Evolutionary conservation across 1,140 invertebrate species (phyloP).

Genomic region (Formica selysi): DNA sequence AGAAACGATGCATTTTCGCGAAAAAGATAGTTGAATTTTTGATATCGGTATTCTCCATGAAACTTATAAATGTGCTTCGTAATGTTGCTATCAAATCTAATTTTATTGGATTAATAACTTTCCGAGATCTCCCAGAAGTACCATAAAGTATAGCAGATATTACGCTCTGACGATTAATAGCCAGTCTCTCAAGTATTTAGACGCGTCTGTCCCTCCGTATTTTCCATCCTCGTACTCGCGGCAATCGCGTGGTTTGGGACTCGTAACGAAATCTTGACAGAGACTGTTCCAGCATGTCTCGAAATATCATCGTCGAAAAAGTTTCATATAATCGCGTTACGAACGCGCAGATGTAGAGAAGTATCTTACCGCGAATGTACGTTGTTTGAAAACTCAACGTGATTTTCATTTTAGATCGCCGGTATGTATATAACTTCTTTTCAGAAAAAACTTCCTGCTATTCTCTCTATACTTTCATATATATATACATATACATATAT

Average conservation of each 20-base stretch:
- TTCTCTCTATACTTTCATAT: not conserved
- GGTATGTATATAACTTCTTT: not conserved
- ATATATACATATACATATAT: not conserved
- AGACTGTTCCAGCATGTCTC: not conserved
- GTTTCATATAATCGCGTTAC: constrained; percentile 44
- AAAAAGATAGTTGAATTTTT: not conserved
- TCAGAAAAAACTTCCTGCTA: not conserved
- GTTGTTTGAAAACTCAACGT: not conserved
- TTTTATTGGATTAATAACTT: constrained; percentile 36
- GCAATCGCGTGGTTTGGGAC: not conserved
- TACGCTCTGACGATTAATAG: constrained; percentile 16
- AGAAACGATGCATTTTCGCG: not conserved
- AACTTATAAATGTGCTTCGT: constrained; percentile 4
- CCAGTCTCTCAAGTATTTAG: not conserved
- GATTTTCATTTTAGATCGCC: constrained; percentile 14
- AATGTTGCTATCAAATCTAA: not conserved
- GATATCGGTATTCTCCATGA: not conserved
- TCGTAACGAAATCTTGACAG: not conserved
- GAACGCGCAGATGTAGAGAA: not conserved
- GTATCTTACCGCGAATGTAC: not conserved
- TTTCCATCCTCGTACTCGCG: not conserved
- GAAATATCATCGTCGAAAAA: constrained; percentile 33
- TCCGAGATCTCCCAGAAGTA: not conserved
- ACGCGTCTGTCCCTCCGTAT: not conserved
- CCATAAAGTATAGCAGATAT: not conserved